Evolutionary conservation across 2,113 vertebrate genomes (phyloP), one percentile per base, ranked within the genome.

Genomic region (Pseudorhombus dupliciocellatus): DNA sequence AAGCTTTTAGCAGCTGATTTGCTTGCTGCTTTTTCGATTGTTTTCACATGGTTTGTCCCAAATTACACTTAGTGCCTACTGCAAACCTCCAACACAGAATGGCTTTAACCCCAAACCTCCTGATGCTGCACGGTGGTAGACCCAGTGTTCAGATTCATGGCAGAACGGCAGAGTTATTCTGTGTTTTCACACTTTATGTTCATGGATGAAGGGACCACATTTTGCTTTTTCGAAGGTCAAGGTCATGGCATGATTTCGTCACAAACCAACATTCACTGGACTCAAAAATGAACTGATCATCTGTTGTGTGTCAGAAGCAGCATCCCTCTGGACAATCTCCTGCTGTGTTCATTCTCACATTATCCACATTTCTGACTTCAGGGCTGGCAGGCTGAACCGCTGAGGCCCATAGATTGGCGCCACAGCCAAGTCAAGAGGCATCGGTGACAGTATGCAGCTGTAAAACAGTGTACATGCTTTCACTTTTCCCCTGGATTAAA

Each of bases 1-100:
- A 57, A 21, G 77, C 56, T 84, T 78, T 84, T 63, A 89, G 22
- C 58, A 30, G 30, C 37, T 56, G 64, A 28, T 80, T 44, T 56
- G 46, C 26, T 58, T 4, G 18, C 31, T 37, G 42, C 28, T 55
- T 40, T 50, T 62, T 75, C 56, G 25, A 55, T 79, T 56, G 46
- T 65, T 80, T 74, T 70, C 59, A 62, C 59, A 37, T 25, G 28
- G 66, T 68, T 75, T 70, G 70, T 21, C 52, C 75, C 50, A 70
- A 79, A 80, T 83, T 46, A 67, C 68, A 55, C 52, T 37, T 16
- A 28, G 12, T 37, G 34, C 22, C 58, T 57, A 37, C 55, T 4
- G 26, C 52, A 51, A 66, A 52, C 4, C n/a, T 60, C 52, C 25
- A 55, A 30, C n/a, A 26, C 25, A 20, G 50, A 73, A 20, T 22